These are phyloP conservation scores for Tonatia bakeri DNA, from an alignment of 2,113 vertebrate genomes.

Conservation along the genomic window DNA sequence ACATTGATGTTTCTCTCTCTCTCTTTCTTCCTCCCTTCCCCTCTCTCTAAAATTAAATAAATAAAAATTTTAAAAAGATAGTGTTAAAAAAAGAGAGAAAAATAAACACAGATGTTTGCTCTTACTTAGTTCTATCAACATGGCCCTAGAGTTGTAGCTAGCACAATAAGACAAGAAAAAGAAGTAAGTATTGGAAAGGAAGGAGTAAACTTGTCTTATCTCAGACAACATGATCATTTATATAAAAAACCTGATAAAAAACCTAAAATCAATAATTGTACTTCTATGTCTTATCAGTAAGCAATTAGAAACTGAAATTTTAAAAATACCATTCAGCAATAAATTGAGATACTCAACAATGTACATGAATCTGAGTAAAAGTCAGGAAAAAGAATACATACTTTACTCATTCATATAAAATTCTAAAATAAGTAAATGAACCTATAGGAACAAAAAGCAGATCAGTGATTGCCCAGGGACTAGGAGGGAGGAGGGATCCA, in stretches of 20 bases:
- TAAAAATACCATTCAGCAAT: neutral
- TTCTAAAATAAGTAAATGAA: neutral
- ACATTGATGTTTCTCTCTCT: too few species aligned
- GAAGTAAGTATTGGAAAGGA: neutral
- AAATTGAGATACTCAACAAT: neutral
- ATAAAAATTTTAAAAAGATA: too few species aligned
- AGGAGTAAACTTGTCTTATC: neutral
- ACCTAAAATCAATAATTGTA: neutral
- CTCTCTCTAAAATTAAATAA: too few species aligned
- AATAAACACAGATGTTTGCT: neutral
- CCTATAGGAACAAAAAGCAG: neutral
- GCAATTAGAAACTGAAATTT: neutral
- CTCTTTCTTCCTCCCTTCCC: too few species aligned
- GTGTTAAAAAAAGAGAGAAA: neutral
- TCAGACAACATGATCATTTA: neutral
- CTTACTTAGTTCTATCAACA: neutral
- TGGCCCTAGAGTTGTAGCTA: neutral
- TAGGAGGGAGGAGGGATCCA: accelerated
- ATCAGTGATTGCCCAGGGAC: neutral
- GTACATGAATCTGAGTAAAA: neutral
- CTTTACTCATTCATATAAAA: neutral
- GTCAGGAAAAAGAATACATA: neutral
- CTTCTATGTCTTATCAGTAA: neutral
- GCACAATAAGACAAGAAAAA: neutral
- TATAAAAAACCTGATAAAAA: neutral